Percentiles rank a stretch among this genome's conserved stretches.
These are phyloP conservation scores for Celastrina argiolus DNA, from an alignment of 2,888 invertebrate species.

Conservation along the genomic window DNA sequence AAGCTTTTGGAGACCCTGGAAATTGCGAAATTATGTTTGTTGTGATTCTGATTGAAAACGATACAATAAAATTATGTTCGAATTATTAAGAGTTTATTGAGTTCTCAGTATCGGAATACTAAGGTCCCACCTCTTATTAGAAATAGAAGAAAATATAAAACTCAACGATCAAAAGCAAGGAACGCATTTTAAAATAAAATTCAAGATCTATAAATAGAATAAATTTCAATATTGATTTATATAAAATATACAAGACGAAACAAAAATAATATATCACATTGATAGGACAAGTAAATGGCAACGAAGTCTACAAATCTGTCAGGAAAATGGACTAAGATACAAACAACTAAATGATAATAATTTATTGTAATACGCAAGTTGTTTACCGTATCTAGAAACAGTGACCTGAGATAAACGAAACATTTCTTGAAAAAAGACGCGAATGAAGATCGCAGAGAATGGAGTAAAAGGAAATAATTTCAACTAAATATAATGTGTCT, in stretches of 20 bases:
- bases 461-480: too few relatives aligned
- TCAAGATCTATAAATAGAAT: too few relatives aligned
- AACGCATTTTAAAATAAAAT: too few relatives aligned
- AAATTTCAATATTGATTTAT: background rate
- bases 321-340: background rate
- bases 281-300: background rate
- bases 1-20: background rate
- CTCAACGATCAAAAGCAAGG: too few relatives aligned
- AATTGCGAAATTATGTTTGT: too few relatives aligned
- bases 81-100: too few relatives aligned
- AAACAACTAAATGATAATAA: constrained; percentile 3
- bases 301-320: background rate
- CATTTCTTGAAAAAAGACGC: background rate
- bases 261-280: background rate
- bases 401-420: constrained; percentile 5
- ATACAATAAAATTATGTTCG: too few relatives aligned
- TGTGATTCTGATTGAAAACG: too few relatives aligned
- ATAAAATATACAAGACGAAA: background rate
- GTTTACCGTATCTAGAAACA: background rate
- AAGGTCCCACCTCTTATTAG: too few relatives aligned
- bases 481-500: too few relatives aligned
- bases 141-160: too few relatives aligned
- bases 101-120: too few relatives aligned
- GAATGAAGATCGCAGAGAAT: background rate
- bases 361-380: background rate